phyloP scores from a whole-genome alignment of 2,113 vertebrate species.

The Tachysurus vachellii region DNA sequence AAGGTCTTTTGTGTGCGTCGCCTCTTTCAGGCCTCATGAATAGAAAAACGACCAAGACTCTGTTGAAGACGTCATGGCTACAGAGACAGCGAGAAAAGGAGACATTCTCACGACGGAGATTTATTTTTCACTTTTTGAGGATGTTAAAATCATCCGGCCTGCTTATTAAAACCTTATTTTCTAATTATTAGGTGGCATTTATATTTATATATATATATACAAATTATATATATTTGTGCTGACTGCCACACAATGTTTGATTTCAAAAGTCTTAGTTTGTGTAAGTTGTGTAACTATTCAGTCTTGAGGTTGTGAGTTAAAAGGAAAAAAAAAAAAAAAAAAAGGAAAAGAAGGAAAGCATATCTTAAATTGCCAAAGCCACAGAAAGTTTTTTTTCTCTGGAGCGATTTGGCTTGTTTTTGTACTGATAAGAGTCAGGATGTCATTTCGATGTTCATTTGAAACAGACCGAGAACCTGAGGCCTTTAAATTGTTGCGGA shows the following conservation, averaged over 20 bases:
- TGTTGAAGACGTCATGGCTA: background rate
- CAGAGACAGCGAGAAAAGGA: background rate
- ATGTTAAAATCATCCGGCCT: conserved; percentile 23
- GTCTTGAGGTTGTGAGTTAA: conserved; percentile 22
- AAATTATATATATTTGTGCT: conserved; percentile 6
- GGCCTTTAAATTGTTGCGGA: conserved; percentile 27
- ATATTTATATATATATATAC: background rate
- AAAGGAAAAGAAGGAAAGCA: background rate
- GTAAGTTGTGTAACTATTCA: conserved; percentile 24
- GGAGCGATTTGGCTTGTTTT: conserved; percentile 49
- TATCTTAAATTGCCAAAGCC: conserved; percentile 50
- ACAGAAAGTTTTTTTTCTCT: conserved; percentile 23
- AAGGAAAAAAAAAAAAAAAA: background rate
- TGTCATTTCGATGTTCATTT: conserved; percentile 24
- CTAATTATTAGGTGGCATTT: conserved; percentile 5
- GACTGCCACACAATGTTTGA: conserved; percentile 3
- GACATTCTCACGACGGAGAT: background rate
- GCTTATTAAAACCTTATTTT: conserved; percentile 28
- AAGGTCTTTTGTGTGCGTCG: background rate
- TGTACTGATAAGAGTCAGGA: conserved; percentile 26
- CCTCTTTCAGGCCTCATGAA: conserved; percentile 32
- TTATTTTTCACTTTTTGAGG: conserved; percentile 2
- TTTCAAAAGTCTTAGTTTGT: conserved; percentile 40
- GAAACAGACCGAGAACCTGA: background rate
- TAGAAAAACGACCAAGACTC: conserved; percentile 2